phyloP scores from a whole-genome alignment of 2,797 vertebrate genomes.

The Smutsia gigantea region DNA sequence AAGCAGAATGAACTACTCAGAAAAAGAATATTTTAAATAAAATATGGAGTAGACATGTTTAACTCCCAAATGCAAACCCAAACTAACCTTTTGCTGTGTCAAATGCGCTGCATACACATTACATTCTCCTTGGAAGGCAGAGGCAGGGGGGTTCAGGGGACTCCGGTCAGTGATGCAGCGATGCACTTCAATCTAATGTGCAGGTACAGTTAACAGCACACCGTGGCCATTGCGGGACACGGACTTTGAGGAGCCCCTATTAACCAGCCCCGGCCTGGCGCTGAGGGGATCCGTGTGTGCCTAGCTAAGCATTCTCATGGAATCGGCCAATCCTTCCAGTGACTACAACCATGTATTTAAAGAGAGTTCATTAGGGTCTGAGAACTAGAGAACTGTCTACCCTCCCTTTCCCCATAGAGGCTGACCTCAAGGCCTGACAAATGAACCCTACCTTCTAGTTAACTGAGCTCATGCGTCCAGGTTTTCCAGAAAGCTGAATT shows the following conservation, averaged over 20 bases:
- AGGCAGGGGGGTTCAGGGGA: background rate
- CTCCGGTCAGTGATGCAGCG: no score
- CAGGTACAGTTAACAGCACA: background rate
- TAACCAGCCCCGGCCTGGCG: background rate
- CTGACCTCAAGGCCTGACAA: background rate
- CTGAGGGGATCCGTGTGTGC: background rate
- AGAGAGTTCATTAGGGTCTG: background rate
- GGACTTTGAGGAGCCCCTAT: background rate
- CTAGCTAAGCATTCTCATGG: background rate
- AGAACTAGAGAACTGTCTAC: background rate
- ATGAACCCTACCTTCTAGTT: background rate
- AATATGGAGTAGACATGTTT: background rate
- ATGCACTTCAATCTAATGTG: background rate
- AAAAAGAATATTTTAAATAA: background rate
- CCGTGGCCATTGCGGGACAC: background rate
- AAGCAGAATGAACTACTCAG: background rate
- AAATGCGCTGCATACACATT: background rate
- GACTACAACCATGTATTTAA: background rate
- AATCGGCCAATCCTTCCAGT: background rate
- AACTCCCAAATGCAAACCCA: background rate
- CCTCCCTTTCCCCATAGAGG: background rate
- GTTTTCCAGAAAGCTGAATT: background rate
- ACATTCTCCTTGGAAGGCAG: background rate
- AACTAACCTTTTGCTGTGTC: background rate
- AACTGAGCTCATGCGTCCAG: background rate